A percentile compares a stretch with the other conserved stretches of the same genome.
Evolutionary conservation across 2,113 vertebrate species (phyloP).

Genomic region (Addax nasomaculatus): DNA sequence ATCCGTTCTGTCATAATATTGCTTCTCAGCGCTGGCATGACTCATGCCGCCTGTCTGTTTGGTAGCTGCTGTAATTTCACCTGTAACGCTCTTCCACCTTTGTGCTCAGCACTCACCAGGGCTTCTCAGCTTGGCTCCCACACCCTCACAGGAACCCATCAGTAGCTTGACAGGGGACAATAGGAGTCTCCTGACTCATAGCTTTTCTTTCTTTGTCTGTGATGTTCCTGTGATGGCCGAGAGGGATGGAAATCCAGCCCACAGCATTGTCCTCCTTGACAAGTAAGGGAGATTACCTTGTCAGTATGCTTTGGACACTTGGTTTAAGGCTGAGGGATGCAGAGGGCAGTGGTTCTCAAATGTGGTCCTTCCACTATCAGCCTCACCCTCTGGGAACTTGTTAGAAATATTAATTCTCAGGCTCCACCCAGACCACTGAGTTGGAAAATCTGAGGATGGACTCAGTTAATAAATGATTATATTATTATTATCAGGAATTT

Average conservation of each 20-base stretch:
- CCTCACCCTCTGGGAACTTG: background rate
- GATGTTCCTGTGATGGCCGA: background rate
- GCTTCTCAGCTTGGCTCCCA: background rate
- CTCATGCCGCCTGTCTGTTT: conserved; percentile 13
- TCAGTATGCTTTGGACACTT: background rate
- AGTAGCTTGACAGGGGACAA: background rate
- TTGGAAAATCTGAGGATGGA: background rate
- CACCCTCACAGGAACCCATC: background rate
- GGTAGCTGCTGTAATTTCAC: background rate
- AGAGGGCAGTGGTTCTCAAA: background rate
- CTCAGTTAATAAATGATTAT: background rate
- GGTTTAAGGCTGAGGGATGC: accelerated
- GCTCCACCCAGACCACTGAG: no score
- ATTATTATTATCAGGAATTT: background rate
- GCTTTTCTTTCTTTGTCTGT: background rate
- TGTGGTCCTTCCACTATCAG: background rate
- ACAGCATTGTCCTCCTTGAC: background rate
- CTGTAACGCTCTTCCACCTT: background rate
- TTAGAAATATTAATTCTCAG: background rate
- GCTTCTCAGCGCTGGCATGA: conserved; percentile 55
- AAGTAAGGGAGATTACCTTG: background rate
- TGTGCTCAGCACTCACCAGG: background rate
- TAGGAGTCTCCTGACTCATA: background rate
- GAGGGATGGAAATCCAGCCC: background rate
- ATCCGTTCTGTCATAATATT: conserved; percentile 58